Conservation (phyloP, 1,140 invertebrate genomes). For the Macrocentrus cingulum region DNA sequence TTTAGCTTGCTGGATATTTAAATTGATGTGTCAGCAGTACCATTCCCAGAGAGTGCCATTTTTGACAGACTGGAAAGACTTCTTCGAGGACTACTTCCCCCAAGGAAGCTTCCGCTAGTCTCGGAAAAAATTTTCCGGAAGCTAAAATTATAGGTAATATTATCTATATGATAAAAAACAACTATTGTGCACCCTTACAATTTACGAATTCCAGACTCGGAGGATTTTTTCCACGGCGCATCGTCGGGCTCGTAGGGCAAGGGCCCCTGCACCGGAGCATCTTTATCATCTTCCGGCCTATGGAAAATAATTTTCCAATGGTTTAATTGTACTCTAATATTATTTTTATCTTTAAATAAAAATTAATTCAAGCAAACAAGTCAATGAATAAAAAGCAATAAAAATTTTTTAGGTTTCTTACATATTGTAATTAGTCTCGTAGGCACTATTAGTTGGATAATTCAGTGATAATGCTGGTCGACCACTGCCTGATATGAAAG, state of each 20-base stretch:
- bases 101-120: slow-evolving; percentile 60
- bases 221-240: slow-evolving; percentile 83
- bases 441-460: slow-evolving; percentile 5
- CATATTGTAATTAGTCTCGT: slow-evolving; percentile 27
- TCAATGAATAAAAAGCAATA: too few relatives aligned
- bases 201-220: slow-evolving; percentile 86
- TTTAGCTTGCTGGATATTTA: slow-evolving; percentile 20
- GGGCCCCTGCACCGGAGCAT: slow-evolving; percentile 91
- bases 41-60: slow-evolving; percentile 67
- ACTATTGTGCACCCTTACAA: slow-evolving; percentile 72
- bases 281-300: slow-evolving; percentile 66
- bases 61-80: slow-evolving; percentile 72
- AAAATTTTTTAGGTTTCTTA: slow-evolving; percentile 21
- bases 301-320: slow-evolving; percentile 31
- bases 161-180: neutral
- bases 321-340: neutral
- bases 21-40: slow-evolving; percentile 47
- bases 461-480: slow-evolving; percentile 23
- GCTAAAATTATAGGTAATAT: slow-evolving; percentile 55
- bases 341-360: too few relatives aligned
- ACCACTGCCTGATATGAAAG: slow-evolving; percentile 31
- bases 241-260: slow-evolving; percentile 94
- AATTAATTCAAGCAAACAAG: too few relatives aligned
- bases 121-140: slow-evolving; percentile 73
- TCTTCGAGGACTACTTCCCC: slow-evolving; percentile 68